phyloP scores from a whole-genome alignment of 1,140 invertebrate species.

The Polypedilum pembai region DNA sequence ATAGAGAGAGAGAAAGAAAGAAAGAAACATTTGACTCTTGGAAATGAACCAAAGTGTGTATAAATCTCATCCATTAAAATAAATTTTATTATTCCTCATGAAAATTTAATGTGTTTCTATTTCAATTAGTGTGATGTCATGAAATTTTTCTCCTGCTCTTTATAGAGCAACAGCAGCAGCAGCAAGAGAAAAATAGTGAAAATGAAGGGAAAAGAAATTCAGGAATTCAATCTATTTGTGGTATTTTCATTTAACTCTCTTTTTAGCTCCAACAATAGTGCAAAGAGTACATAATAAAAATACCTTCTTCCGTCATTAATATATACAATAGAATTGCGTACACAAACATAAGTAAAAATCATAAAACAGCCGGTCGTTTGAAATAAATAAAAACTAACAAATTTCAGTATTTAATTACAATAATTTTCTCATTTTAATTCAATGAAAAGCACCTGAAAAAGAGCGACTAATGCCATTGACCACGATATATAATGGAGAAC shows the following conservation, averaged over 20 bases:
- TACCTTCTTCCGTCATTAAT: constrained; percentile 23
- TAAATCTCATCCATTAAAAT: too few species aligned
- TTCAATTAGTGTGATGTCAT: constrained; percentile 13
- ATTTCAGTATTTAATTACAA: constrained; percentile 25
- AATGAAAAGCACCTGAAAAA: constrained; percentile 22
- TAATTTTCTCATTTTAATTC: constrained; percentile 27
- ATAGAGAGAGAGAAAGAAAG: too few species aligned
- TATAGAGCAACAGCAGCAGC: too few species aligned
- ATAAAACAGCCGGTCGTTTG: neutral
- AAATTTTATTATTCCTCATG: too few species aligned
- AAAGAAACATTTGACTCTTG: neutral
- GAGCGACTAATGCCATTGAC: constrained; percentile 3
- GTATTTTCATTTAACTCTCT: neutral
- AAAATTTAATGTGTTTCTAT: neutral
- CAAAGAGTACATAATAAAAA: constrained; percentile 21
- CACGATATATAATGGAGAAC: neutral
- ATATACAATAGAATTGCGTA: neutral
- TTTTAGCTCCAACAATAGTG: neutral
- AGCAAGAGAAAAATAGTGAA: neutral
- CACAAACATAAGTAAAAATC: neutral
- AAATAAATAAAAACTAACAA: neutral
- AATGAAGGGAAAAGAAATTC: neutral
- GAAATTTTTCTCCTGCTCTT: too few species aligned
- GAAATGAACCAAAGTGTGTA: neutral
- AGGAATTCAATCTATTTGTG: constrained; percentile 19